These are phyloP conservation scores for Apotomis capreana DNA, from an alignment of 2,888 invertebrate species.

Conservation along the genomic window DNA sequence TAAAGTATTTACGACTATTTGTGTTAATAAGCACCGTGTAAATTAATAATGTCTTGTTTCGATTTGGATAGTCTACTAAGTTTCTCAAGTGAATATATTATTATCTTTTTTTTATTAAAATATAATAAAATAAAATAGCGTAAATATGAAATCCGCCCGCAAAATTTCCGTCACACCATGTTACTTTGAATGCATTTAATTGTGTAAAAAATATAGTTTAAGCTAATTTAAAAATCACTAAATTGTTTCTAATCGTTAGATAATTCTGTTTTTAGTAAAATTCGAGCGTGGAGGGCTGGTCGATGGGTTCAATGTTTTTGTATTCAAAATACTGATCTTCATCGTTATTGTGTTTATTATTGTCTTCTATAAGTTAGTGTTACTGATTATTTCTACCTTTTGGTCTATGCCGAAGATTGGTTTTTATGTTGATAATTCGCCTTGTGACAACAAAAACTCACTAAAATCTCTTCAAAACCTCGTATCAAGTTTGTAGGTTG, in stretches of 20 bases:
- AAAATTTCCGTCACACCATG: conserved; percentile 25
- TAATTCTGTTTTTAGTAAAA: conserved; percentile 25
- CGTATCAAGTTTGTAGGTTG: too few relatives aligned
- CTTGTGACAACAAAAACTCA: too few relatives aligned
- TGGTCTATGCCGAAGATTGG: too few relatives aligned
- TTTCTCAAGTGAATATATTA: background rate
- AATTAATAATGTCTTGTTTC: too few relatives aligned
- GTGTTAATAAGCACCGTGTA: too few relatives aligned
- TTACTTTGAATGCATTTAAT: conserved; percentile 40
- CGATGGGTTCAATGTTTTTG: conserved; percentile 9
- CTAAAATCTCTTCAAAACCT: too few relatives aligned
- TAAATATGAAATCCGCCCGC: conserved; percentile 31
- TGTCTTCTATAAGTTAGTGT: too few relatives aligned
- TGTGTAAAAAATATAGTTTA: conserved; percentile 33
- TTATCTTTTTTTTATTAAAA: background rate
- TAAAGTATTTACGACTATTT: too few relatives aligned
- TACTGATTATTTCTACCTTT: too few relatives aligned
- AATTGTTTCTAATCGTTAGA: conserved; percentile 33
- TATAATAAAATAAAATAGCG: background rate
- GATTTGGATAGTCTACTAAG: background rate
- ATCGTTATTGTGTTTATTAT: too few relatives aligned
- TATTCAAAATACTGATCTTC: too few relatives aligned
- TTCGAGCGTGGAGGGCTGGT: background rate
- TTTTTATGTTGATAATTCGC: too few relatives aligned
- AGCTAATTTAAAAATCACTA: conserved; percentile 29